These are phyloP conservation scores for Heliconius sara DNA, from an alignment of 2,888 invertebrate genomes.

Conservation along the genomic window DNA sequence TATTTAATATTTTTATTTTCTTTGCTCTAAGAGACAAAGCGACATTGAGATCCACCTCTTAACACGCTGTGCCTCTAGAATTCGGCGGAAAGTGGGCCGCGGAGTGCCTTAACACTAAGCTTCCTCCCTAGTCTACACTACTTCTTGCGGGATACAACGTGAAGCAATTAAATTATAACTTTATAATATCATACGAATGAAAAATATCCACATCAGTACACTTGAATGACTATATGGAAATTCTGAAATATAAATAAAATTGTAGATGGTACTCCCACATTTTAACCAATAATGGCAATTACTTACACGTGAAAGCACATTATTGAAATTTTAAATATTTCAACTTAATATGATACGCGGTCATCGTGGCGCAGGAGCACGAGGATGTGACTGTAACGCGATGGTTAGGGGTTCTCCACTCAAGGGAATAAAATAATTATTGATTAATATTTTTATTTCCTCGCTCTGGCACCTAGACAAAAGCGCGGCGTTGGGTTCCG, in stretches of 20 bases:
- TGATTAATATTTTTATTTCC: not conserved
- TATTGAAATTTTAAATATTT: not conserved
- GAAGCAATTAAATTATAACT: not conserved
- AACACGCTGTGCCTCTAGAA: too few relatives aligned
- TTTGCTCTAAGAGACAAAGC: too few relatives aligned
- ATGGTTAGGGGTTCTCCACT: not conserved
- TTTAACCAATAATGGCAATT: not conserved
- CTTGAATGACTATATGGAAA: constrained; percentile 1
- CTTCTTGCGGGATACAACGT: too few relatives aligned
- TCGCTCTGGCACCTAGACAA: not conserved
- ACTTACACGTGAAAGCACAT: not conserved
- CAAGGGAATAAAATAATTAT: not conserved
- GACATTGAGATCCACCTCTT: too few relatives aligned
- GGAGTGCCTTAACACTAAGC: too few relatives aligned
- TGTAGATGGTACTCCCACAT: not conserved
- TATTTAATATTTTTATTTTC: too few relatives aligned
- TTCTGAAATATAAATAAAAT: constrained; percentile 5
- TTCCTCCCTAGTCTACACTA: too few relatives aligned
- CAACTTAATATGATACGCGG: not conserved
- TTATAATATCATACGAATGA: not conserved
- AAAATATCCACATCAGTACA: not conserved
- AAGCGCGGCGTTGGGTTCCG: too few relatives aligned
- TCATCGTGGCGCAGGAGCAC: too few relatives aligned
- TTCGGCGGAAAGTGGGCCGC: too few relatives aligned
- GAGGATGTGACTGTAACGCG: not conserved